A percentile compares a stretch with the other conserved stretches of the same genome.
phyloP scores from a whole-genome alignment of 2,888 invertebrate genomes.

The Cetonia aurata region DNA sequence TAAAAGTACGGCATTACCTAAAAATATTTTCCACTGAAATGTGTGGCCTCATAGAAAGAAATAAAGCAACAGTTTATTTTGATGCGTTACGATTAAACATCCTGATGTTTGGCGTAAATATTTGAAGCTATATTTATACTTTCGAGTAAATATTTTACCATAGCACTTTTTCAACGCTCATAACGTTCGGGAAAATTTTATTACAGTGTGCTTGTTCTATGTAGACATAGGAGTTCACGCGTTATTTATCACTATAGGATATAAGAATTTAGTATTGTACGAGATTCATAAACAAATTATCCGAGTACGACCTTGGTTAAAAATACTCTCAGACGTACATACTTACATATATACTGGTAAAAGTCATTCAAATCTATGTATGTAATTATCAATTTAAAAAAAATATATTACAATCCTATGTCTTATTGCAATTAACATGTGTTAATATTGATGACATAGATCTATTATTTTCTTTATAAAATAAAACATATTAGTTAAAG shows the following conservation, averaged over 20 bases:
- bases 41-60: conserved; percentile 14
- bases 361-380: too few species aligned
- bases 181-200: conserved; percentile 28
- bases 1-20: conserved; percentile 17
- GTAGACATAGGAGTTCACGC: neutral
- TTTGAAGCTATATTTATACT: conserved; percentile 28
- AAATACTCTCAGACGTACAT: conserved; percentile 11
- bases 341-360: neutral
- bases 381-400: too few species aligned
- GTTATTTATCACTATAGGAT: conserved; percentile 12
- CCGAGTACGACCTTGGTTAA: conserved; percentile 24
- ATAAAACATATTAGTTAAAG: neutral
- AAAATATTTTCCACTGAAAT: conserved; percentile 26
- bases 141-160: conserved; percentile 31
- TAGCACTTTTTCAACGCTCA: conserved; percentile 10
- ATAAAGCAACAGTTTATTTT: conserved; percentile 38
- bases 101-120: conserved; percentile 34
- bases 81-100: conserved; percentile 37
- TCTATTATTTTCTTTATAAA: too few species aligned
- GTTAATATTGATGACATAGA: too few species aligned
- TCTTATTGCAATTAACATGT: too few species aligned
- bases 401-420: too few species aligned
- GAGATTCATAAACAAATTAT: conserved; percentile 4
- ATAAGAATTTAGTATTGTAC: conserved; percentile 3
- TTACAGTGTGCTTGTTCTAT: neutral